Evolutionary conservation across 2,888 invertebrate species (phyloP), one percentile per base, ranked within the genome.

Genomic region (Chrysolina americana): DNA sequence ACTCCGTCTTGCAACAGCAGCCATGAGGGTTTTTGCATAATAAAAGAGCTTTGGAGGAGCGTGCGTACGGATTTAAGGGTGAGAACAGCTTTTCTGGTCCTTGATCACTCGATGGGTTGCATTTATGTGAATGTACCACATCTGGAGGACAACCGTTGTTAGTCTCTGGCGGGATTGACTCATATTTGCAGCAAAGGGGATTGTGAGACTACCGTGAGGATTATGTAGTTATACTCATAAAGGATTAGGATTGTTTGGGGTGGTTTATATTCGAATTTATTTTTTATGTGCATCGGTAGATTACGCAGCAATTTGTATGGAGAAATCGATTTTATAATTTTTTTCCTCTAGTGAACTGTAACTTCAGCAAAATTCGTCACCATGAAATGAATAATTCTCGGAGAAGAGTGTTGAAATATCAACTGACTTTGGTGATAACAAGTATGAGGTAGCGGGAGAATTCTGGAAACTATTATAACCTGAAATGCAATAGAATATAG

Each of bases 91-190:
- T 79, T 53, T 79, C 78, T 78, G 81, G 79, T 81, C 73, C 80
- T 83, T 82, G 79, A 82, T 81, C 80, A 80, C 75, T 82, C 82
- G 80, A 83, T 83, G 78, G 80, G 76, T 78, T 78, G 82, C 77
- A 75, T 74, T 80, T 79, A 80, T 81, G 77, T 78, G 59, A 17
- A 2, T 9, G 65, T 44, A 65, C 68, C 76, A 75, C 74, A 80
- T 72, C 76, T 76, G 74, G 73, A 76, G 73, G 36, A 59, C 59
- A 59, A 59, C 59, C 19, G 59, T 28, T 59, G 59, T 59, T 17
- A 36, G 28, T 15, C 36, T 59, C 36, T n/a, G 36, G 2, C 23
- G n/a, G 59, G 28, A 59, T 23, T 59, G 59, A 23, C 23, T 36
- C 23, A 59, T 59, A 59, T 59, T 59, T 59, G 59, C 36, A 36